Conservation (phyloP, 2,888 invertebrate genomes). For the Pristionchus exspectatus region DNA sequence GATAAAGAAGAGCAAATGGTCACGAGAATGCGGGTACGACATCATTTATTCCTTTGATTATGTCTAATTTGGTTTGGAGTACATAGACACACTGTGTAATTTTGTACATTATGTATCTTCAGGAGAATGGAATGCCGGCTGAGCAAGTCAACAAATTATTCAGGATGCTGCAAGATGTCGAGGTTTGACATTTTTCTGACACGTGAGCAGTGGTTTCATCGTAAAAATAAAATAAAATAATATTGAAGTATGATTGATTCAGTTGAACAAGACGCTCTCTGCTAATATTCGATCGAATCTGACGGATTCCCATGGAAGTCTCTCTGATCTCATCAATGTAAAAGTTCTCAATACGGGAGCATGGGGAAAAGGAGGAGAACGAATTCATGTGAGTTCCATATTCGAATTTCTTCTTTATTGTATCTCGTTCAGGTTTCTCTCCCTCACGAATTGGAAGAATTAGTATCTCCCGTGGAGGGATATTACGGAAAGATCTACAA, state of each 20-base stretch:
- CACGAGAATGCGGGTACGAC: conserved; percentile 86
- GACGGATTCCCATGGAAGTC: not conserved
- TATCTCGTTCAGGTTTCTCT: conserved; percentile 87
- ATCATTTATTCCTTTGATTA: not conserved
- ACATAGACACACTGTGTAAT: not conserved
- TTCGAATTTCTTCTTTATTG: not conserved
- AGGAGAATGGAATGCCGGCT: conserved; percentile 99
- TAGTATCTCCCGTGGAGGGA: conserved; percentile 95
- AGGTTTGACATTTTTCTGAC: conserved; percentile 83
- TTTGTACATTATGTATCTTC: conserved; percentile 70
- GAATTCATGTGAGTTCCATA: conserved; percentile 33
- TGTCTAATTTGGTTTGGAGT: not conserved
- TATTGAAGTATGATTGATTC: not conserved
- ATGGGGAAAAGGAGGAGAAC: conserved; percentile 89
- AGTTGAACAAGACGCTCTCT: conserved; percentile 46
- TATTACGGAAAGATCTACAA: conserved; percentile 98
- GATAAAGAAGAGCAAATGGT: conserved; percentile 99
- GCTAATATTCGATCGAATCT: conserved; percentile 38
- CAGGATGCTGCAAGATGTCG: conserved; percentile 94
- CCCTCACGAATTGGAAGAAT: conserved; percentile 97
- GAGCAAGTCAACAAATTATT: conserved; percentile 98
- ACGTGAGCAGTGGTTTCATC: too few relatives aligned
- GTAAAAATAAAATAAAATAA: not conserved
- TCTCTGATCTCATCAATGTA: conserved; percentile 88
- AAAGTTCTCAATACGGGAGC: conserved; percentile 99